Percentiles rank a stretch among this genome's conserved stretches.
Conservation (phyloP, 2,888 invertebrate species). For the Lordiphosa andalusiaca region DNA sequence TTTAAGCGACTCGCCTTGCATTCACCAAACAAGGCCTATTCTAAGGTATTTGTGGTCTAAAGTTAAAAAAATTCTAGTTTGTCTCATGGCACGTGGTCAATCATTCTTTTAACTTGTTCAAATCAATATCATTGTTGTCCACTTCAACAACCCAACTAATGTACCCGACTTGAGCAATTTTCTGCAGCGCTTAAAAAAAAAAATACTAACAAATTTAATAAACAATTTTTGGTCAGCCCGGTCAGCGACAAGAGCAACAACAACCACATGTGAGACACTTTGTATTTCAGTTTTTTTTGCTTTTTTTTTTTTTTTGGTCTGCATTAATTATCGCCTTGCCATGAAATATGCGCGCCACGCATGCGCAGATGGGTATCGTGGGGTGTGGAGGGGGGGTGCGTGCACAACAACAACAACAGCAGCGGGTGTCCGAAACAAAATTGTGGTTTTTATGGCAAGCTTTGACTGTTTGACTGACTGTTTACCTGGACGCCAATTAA, state of each 20-base stretch:
- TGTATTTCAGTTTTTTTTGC: constrained; percentile 41
- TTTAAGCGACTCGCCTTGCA: too few species aligned
- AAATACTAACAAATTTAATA: constrained; percentile 62
- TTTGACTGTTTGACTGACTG: constrained; percentile 58
- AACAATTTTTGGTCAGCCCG: constrained; percentile 43
- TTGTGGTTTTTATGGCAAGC: constrained; percentile 24
- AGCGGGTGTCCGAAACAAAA: constrained; percentile 16
- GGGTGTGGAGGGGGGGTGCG: neutral
- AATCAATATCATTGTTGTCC: too few species aligned
- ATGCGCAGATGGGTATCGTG: constrained; percentile 45
- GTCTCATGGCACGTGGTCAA: too few species aligned
- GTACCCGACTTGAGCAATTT: constrained; percentile 29
- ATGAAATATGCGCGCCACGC: constrained; percentile 72
- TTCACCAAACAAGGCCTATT: too few species aligned
- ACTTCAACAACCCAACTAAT: neutral
- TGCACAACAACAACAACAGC: constrained; percentile 2
- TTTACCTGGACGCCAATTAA: constrained; percentile 66
- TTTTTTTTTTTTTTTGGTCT: constrained; percentile 51
- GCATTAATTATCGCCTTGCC: constrained; percentile 75
- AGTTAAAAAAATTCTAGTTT: too few species aligned
- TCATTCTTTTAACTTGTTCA: too few species aligned
- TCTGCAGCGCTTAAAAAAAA: constrained; percentile 37
- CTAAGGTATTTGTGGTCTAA: too few species aligned
- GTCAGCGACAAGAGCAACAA: constrained; percentile 31
- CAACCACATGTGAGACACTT: constrained; percentile 50